Conservation (phyloP, 2,113 vertebrate species). For the Hippocampus zosterae region DNA sequence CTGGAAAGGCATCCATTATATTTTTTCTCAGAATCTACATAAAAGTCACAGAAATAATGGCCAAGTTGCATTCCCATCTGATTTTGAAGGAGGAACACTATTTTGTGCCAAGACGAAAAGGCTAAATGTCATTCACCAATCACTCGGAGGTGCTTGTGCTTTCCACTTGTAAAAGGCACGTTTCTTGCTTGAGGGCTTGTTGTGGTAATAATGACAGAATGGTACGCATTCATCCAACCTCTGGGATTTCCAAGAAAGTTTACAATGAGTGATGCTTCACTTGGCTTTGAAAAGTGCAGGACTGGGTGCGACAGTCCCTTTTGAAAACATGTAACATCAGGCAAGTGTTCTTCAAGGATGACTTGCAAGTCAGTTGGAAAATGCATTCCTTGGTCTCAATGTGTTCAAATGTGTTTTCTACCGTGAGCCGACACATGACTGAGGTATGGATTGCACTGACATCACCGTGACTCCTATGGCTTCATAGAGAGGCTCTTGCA, state of each 20-base stretch:
- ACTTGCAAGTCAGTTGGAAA: conserved; percentile 8
- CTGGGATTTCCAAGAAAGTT: conserved; percentile 64
- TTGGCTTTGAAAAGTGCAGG: conserved; percentile 50
- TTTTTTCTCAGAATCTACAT: not conserved
- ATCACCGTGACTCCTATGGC: conserved; percentile 16
- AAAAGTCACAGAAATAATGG: not conserved
- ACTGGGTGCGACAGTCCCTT: conserved; percentile 23
- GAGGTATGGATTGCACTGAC: conserved; percentile 22
- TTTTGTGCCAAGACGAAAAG: conserved; percentile 45
- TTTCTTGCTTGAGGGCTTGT: conserved; percentile 44
- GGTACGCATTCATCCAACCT: conserved; percentile 39
- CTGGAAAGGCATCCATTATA: not conserved
- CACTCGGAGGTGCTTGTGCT: conserved; percentile 48
- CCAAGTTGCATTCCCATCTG: not conserved
- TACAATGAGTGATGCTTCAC: conserved; percentile 30
- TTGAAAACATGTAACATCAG: conserved; percentile 8
- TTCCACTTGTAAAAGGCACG: conserved; percentile 62
- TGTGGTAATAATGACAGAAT: conserved; percentile 55
- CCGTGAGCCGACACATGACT: conserved; percentile 20
- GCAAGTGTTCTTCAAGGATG: conserved; percentile 13
- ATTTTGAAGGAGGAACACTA: conserved; percentile 25
- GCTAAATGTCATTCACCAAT: conserved; percentile 43
- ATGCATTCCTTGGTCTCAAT: conserved; percentile 15
- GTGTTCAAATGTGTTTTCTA: conserved; percentile 21
- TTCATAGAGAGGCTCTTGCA: not conserved